Evolutionary conservation across 2,113 vertebrate genomes (phyloP).

Genomic region (Chrysochloris asiatica): DNA sequence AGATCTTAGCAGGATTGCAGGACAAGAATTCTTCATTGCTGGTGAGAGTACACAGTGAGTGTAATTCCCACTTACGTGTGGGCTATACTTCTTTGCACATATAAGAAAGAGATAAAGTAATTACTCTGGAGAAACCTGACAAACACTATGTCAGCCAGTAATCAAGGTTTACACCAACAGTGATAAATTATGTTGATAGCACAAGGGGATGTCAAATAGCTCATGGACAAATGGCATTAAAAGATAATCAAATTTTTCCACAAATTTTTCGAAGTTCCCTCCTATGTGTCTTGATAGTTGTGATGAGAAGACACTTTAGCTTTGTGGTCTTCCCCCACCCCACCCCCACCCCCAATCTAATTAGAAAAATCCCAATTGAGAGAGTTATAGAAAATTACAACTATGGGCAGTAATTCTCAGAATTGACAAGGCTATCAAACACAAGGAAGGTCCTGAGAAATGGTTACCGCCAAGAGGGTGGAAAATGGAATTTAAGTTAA

Average conservation of each 20-base stretch:
- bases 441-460: conserved; percentile 6
- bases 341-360: neutral
- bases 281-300: neutral
- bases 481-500: neutral
- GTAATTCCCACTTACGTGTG: no score
- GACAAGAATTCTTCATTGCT: no score
- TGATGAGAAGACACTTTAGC: neutral
- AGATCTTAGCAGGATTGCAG: no score
- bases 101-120: no score
- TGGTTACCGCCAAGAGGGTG: neutral
- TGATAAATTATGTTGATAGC: neutral
- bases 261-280: no score
- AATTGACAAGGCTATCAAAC: neutral
- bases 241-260: no score
- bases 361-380: conserved; percentile 8
- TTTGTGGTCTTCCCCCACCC: neutral
- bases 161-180: neutral
- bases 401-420: neutral
- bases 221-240: no score
- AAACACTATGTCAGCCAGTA: neutral
- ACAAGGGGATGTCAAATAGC: no score
- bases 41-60: no score
- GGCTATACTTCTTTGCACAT: no score
- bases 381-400: neutral
- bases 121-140: conserved; percentile 9